Evolutionary conservation across 2,113 vertebrate species (phyloP).

Genomic region (Megatriorchis doriae): DNA sequence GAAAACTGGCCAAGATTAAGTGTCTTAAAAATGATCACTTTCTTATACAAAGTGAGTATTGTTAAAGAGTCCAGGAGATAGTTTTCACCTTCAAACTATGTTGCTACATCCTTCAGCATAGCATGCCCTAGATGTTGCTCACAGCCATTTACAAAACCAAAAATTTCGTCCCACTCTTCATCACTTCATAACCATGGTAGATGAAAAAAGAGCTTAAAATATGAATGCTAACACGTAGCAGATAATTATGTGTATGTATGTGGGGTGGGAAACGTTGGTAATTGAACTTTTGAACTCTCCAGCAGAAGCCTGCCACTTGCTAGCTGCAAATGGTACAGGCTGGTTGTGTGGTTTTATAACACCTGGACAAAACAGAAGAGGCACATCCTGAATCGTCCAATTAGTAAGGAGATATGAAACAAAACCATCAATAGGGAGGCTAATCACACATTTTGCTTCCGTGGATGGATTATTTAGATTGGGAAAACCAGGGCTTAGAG

Average conservation of each 20-base stretch:
- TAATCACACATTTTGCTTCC: not conserved
- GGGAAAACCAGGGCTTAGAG: not conserved
- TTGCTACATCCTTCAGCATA: not conserved
- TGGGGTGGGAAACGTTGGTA: not conserved
- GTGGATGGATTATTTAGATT: not conserved
- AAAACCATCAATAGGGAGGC: not conserved
- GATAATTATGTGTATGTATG: not conserved
- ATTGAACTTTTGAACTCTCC: not conserved
- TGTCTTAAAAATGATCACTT: not conserved
- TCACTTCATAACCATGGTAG: not conserved
- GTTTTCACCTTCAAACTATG: not conserved
- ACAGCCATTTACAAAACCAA: not conserved
- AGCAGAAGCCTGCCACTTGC: not conserved
- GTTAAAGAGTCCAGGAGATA: not conserved
- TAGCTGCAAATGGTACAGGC: not conserved
- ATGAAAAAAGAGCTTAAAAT: not conserved
- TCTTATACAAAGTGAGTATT: not conserved
- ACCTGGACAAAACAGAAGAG: not conserved
- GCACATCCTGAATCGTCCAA: not conserved
- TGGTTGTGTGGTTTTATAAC: not conserved
- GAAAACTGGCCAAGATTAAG: not conserved
- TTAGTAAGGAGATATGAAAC: not conserved
- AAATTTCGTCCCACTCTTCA: not conserved
- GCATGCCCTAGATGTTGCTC: not conserved
- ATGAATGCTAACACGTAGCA: not conserved